These are phyloP conservation scores for Naja naja DNA, from an alignment of 2,113 vertebrate genomes.

Conservation along the genomic window DNA sequence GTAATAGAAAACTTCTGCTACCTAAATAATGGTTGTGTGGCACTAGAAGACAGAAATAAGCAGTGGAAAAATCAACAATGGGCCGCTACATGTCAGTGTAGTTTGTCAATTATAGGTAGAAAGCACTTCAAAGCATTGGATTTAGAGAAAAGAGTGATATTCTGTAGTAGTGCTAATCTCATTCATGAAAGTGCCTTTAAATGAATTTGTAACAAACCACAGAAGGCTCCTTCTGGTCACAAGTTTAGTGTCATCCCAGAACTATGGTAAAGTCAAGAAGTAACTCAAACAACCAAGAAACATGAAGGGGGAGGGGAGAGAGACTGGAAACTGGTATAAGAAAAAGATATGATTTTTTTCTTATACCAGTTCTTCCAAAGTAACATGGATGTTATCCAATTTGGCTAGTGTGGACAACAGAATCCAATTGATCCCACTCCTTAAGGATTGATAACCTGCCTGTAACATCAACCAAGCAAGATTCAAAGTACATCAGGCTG, in stretches of 20 bases:
- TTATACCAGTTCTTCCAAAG: not conserved
- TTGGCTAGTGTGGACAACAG: not conserved
- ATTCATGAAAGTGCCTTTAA: not conserved
- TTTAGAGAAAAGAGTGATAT: not conserved
- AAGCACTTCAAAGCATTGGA: not conserved
- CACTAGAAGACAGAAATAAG: not conserved
- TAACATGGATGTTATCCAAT: not conserved
- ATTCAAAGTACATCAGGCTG: not conserved
- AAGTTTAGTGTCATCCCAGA: not conserved
- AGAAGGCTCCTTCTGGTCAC: not conserved
- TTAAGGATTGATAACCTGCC: not conserved
- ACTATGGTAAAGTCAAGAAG: not conserved
- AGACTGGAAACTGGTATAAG: not conserved
- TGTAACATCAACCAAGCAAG: not conserved
- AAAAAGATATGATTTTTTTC: not conserved
- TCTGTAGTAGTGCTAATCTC: not conserved
- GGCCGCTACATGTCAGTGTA: not conserved
- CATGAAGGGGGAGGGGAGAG: not conserved
- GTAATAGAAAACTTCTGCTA: not conserved
- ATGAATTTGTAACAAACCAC: not conserved
- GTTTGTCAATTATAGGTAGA: not conserved
- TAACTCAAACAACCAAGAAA: not conserved
- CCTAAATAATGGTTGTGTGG: not conserved
- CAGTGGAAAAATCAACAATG: not conserved
- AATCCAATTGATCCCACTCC: not conserved